Evolutionary conservation across 1,140 invertebrate genomes (phyloP).

Genomic region (Ostrea denselamellosa): DNA sequence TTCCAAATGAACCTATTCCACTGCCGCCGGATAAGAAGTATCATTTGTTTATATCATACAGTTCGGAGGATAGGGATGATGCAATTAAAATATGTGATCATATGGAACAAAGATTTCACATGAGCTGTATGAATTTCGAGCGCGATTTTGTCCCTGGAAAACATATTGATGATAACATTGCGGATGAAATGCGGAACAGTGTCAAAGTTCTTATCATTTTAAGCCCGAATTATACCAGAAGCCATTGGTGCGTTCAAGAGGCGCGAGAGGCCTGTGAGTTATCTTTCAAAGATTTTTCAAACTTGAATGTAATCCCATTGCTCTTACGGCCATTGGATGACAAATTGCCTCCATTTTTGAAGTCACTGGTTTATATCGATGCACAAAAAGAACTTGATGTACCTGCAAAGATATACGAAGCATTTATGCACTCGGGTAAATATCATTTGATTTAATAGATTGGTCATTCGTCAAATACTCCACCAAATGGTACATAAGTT

Average conservation of each 20-base stretch:
- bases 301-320: conserved; percentile 21
- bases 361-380: conserved; percentile 31
- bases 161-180: conserved; percentile 19
- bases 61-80: conserved; percentile 21
- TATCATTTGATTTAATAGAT: background rate
- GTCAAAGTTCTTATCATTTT: conserved; percentile 29
- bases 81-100: conserved; percentile 19
- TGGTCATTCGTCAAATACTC: background rate
- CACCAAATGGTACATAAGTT: background rate
- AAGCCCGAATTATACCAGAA: conserved; percentile 37
- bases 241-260: conserved; percentile 39
- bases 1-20: background rate
- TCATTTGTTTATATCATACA: conserved; percentile 33
- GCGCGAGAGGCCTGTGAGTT: conserved; percentile 12
- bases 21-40: conserved; percentile 28
- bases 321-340: background rate
- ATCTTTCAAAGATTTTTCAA: background rate
- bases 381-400: conserved; percentile 32
- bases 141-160: conserved; percentile 36
- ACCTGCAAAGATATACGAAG: conserved; percentile 20
- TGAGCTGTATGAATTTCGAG: conserved; percentile 43
- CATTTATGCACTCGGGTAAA: conserved; percentile 37
- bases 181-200: conserved; percentile 26
- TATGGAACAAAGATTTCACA: conserved; percentile 27
- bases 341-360: conserved; percentile 26